A percentile compares a stretch with the other conserved stretches of the same genome.
Evolutionary conservation across 2,797 vertebrate species (phyloP).

Genomic region (Bucorvus abyssinicus): DNA sequence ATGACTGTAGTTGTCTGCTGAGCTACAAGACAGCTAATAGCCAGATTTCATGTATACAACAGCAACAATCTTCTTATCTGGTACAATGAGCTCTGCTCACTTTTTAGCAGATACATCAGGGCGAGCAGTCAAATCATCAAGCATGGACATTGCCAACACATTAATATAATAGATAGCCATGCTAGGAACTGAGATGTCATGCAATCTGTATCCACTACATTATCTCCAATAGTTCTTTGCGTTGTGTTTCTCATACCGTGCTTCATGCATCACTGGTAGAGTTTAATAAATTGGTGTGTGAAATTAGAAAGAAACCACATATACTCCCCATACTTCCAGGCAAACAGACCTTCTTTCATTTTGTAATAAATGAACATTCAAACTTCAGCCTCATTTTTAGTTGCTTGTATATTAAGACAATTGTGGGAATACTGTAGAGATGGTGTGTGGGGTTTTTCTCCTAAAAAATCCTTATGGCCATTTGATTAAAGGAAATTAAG

Average conservation of each 20-base stretch:
- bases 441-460: background rate
- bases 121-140: background rate
- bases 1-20: background rate
- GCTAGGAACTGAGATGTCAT: background rate
- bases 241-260: background rate
- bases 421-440: slow-evolving; percentile 26
- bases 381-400: slow-evolving; percentile 27
- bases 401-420: slow-evolving; percentile 36
- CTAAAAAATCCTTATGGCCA: background rate
- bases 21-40: background rate
- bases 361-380: slow-evolving; percentile 16
- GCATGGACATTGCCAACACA: background rate
- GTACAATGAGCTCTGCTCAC: background rate
- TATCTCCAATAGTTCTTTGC: background rate
- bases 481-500: background rate
- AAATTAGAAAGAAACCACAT: slow-evolving; percentile 23
- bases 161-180: background rate
- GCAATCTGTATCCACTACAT: background rate
- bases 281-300: background rate
- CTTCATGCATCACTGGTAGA: background rate
- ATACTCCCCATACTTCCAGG: background rate
- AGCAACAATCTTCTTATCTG: background rate
- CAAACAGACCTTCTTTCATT: slow-evolving; percentile 16
- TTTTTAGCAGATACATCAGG: background rate
- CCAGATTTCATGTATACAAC: background rate